Evolutionary conservation across 2,888 invertebrate genomes (phyloP).

Genomic region (Campaea margaritaria): DNA sequence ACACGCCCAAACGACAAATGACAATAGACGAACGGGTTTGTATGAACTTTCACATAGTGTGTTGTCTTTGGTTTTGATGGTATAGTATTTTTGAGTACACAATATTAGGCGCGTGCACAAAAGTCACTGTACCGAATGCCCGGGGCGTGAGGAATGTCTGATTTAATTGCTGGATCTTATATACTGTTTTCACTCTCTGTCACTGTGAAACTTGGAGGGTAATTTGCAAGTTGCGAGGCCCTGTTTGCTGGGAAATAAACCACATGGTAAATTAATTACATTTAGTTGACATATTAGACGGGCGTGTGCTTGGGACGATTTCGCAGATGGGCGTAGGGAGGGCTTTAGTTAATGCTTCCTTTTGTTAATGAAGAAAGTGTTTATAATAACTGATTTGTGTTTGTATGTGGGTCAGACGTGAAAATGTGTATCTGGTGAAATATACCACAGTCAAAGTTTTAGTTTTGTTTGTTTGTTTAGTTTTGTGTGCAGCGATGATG

Average conservation of each 20-base stretch:
- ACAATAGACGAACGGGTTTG: too few species aligned
- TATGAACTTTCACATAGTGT: too few species aligned
- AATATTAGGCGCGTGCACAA: too few species aligned
- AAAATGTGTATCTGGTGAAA: too few species aligned
- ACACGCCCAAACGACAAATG: too few species aligned
- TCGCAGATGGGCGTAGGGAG: constrained; percentile 18
- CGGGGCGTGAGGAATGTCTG: too few species aligned
- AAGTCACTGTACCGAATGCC: too few species aligned
- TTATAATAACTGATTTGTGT: constrained; percentile 16
- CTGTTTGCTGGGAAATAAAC: constrained; percentile 36
- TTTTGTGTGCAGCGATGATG: too few species aligned
- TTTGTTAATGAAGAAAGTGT: constrained; percentile 21
- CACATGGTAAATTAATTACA: constrained; percentile 36
- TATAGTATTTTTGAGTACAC: too few species aligned
- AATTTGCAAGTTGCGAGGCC: constrained; percentile 41
- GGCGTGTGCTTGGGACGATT: constrained; percentile 18
- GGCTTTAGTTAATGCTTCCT: constrained; percentile 19
- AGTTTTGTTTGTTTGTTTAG: not conserved
- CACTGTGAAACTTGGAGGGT: constrained; percentile 30
- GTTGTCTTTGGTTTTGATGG: too few species aligned
- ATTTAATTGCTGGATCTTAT: constrained; percentile 1
- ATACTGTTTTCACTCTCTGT: not conserved
- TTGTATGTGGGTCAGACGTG: constrained; percentile 1
- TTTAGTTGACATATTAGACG: constrained; percentile 30
- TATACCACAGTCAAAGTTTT: not conserved